Conservation (phyloP, 2,113 vertebrate genomes). For the Dunckerocampus dactyliophorus region DNA sequence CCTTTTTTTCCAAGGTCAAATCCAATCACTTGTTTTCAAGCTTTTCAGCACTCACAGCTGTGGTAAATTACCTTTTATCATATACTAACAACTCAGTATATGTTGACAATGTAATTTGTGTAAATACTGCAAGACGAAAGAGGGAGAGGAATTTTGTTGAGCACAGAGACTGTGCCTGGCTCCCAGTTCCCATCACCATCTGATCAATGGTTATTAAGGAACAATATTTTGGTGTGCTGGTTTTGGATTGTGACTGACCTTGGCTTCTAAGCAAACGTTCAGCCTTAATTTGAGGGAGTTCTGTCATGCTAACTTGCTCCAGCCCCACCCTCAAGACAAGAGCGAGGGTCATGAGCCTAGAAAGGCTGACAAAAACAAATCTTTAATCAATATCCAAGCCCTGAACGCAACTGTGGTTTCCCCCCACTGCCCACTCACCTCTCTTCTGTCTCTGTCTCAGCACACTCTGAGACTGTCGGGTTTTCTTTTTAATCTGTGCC, state of each 20-base stretch:
- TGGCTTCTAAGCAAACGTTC: conserved; percentile 71
- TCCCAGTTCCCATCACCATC: conserved; percentile 37
- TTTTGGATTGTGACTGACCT: conserved; percentile 74
- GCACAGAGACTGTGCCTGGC: conserved; percentile 19
- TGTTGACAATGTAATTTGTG: conserved; percentile 64
- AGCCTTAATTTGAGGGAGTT: conserved; percentile 72
- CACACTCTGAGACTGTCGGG: conserved; percentile 68
- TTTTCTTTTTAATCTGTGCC: conserved; percentile 74
- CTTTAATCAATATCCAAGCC: conserved; percentile 78
- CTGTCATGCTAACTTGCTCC: conserved; percentile 75
- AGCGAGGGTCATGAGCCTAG: conserved; percentile 75
- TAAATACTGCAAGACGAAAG: conserved; percentile 39
- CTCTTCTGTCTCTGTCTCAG: conserved; percentile 69
- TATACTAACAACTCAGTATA: not conserved
- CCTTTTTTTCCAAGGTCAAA: not conserved
- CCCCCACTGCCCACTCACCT: conserved; percentile 46
- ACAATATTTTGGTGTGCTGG: conserved; percentile 55
- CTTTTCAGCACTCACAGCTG: conserved; percentile 52
- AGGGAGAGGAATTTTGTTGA: conserved; percentile 30
- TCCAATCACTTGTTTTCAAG: conserved; percentile 31
- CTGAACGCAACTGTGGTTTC: conserved; percentile 57
- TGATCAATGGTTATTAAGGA: conserved; percentile 38
- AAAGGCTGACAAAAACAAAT: conserved; percentile 82
- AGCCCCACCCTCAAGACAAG: conserved; percentile 74
- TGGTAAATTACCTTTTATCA: conserved; percentile 62